phyloP scores from a whole-genome alignment of 2,888 invertebrate species.

The Oscheius sp. region DNA sequence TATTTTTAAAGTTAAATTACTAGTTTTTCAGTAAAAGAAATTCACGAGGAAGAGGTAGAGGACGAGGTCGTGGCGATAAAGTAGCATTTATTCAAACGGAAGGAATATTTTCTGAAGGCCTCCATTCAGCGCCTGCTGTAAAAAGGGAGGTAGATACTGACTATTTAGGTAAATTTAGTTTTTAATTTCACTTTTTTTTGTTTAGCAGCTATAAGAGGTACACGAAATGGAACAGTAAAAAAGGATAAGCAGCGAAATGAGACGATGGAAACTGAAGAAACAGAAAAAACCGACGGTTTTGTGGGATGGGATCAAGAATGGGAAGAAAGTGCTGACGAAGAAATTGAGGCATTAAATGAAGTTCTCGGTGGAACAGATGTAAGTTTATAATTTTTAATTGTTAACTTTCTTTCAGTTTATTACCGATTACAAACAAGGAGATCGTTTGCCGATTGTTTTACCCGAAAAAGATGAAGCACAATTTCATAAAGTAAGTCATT shows the following conservation, averaged over 20 bases:
- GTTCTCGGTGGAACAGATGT: constrained; percentile 22
- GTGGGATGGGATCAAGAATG: constrained; percentile 49
- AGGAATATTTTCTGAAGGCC: constrained; percentile 49
- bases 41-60: constrained; percentile 29
- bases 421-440: constrained; percentile 38
- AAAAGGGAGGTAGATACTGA: neutral
- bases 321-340: constrained; percentile 46
- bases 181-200: neutral
- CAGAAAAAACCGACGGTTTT: constrained; percentile 22
- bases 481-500: constrained; percentile 38
- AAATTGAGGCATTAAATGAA: constrained; percentile 35
- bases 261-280: neutral
- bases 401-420: constrained; percentile 45
- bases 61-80: constrained; percentile 27
- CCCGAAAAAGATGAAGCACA: constrained; percentile 48
- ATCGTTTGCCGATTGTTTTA: constrained; percentile 46
- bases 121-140: constrained; percentile 35
- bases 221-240: neutral
- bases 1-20: neutral
- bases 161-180: constrained; percentile 28
- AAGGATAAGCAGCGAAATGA: neutral
- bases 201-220: neutral
- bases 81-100: constrained; percentile 46
- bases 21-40: constrained; percentile 24
- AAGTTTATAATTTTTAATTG: neutral